These are phyloP conservation scores for Andrena praecox DNA, from an alignment of 2,888 invertebrate species.

Conservation along the genomic window DNA sequence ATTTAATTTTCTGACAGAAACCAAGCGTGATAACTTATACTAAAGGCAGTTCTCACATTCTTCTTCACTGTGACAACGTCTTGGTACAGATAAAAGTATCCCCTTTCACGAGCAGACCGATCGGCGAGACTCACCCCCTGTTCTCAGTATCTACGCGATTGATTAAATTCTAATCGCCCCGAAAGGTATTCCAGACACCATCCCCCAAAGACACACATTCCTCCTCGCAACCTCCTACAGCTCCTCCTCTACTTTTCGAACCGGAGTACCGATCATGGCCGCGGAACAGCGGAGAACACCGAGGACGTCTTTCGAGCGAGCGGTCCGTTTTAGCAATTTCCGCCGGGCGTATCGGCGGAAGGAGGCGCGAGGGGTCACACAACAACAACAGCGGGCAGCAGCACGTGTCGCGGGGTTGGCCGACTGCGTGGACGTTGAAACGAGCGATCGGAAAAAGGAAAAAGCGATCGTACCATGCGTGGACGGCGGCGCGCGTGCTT, in stretches of 20 bases:
- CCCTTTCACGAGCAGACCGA: neutral
- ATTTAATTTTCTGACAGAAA: neutral
- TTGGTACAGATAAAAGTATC: neutral
- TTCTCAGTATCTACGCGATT: neutral
- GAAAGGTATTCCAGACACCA: neutral
- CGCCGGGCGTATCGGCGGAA: neutral
- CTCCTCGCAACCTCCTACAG: neutral
- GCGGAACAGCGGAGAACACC: neutral
- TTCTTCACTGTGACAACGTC: neutral
- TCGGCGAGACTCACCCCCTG: neutral
- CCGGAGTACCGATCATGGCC: neutral
- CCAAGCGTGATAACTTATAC: neutral
- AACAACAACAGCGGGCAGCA: constrained; percentile 39
- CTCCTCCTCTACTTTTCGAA: neutral
- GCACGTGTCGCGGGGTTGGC: constrained; percentile 66
- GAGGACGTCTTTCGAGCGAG: neutral
- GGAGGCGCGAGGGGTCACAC: neutral
- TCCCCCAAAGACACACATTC: neutral
- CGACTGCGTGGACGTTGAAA: constrained; percentile 1
- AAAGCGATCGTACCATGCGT: constrained; percentile 53
- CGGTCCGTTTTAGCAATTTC: neutral
- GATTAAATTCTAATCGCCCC: neutral
- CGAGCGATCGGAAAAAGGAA: constrained; percentile 36
- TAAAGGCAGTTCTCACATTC: neutral
- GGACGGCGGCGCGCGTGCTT: constrained; percentile 68